Evolutionary conservation across 2,888 invertebrate genomes (phyloP).

Genomic region (Pycnomerus fuliginosus): DNA sequence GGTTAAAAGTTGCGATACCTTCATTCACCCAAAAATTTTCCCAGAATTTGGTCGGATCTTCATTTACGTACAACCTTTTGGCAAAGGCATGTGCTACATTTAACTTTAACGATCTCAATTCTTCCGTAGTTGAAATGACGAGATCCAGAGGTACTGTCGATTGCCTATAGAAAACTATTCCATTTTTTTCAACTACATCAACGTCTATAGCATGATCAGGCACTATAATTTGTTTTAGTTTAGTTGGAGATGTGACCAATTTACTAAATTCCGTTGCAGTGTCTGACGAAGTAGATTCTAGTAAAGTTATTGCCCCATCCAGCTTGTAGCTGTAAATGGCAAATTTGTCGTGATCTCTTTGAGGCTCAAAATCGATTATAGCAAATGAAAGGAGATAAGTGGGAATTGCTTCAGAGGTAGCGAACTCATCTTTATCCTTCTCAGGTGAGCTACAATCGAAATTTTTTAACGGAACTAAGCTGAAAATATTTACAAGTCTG

Average conservation of each 20-base stretch:
- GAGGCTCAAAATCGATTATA: not conserved
- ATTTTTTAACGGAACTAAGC: no score
- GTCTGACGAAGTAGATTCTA: no score
- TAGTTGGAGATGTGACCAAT: no score
- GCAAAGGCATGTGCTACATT: constrained; percentile 58
- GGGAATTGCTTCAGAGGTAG: not conserved
- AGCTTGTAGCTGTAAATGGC: constrained; percentile 2
- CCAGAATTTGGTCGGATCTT: constrained; percentile 52
- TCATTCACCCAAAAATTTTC: constrained; percentile 52
- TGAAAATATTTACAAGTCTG: no score
- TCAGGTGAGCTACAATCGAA: no score
- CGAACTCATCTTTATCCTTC: constrained; percentile 1
- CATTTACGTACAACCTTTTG: constrained; percentile 58
- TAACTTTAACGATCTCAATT: constrained; percentile 20
- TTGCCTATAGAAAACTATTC: constrained; percentile 5
- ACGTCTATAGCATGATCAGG: constrained; percentile 1
- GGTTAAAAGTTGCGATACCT: constrained; percentile 59
- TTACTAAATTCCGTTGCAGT: no score
- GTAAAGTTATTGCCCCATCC: no score
- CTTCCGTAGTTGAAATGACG: constrained; percentile 1
- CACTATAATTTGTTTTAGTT: not conserved
- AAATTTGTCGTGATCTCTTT: not conserved
- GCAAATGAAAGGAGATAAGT: not conserved
- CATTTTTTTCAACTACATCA: not conserved
- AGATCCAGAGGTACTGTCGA: no score